Conservation (phyloP, 2,888 invertebrate species). For the Aporophyla lueneburgensis region DNA sequence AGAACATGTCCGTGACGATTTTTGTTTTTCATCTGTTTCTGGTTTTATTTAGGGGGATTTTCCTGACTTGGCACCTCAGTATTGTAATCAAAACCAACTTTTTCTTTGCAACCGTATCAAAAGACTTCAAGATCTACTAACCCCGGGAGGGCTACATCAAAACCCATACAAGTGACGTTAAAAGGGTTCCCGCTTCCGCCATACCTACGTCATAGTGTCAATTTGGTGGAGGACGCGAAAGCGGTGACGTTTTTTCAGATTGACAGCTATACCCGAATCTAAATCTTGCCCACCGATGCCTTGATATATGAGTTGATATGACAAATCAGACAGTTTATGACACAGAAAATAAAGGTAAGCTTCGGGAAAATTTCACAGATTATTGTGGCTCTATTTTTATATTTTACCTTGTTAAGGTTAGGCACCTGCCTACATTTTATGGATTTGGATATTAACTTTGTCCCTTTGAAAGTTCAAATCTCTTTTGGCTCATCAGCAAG, state of each 20-base stretch:
- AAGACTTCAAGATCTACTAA: conserved; percentile 57
- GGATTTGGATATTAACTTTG: not conserved
- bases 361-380: conserved; percentile 49
- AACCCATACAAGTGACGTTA: conserved; percentile 70
- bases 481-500: not conserved
- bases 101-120: conserved; percentile 23
- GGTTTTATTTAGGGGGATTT: not conserved
- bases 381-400: conserved; percentile 60
- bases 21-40: not conserved
- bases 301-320: conserved; percentile 71
- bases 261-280: conserved; percentile 75
- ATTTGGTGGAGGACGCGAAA: conserved; percentile 70
- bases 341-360: conserved; percentile 64
- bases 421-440: not conserved
- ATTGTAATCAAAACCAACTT: conserved; percentile 36
- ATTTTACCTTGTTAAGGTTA: conserved; percentile 25
- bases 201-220: conserved; percentile 78
- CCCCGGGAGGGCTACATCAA: conserved; percentile 52
- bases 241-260: conserved; percentile 73
- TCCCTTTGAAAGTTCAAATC: conserved; percentile 6
- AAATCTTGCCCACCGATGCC: conserved; percentile 70
- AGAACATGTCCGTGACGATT: not conserved
- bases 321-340: conserved; percentile 69
- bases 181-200: conserved; percentile 76
- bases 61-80: not conserved